phyloP scores from a whole-genome alignment of 2,113 vertebrate species.

The Numenius arquata region DNA sequence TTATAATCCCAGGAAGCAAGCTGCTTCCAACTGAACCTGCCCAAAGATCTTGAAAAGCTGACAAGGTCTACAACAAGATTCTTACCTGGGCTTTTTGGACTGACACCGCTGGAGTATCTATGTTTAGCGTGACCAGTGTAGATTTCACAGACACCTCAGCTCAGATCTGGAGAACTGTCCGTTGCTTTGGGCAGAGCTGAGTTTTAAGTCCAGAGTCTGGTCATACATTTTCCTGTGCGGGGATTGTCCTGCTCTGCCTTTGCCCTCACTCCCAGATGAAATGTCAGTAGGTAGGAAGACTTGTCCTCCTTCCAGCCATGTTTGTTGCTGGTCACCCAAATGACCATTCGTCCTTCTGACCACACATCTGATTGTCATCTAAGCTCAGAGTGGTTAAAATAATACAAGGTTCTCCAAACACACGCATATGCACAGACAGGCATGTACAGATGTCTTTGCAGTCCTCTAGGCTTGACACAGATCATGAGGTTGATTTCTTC shows the following conservation, averaged over 20 bases:
- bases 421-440: neutral
- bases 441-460: constrained; percentile 1
- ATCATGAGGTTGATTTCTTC: neutral
- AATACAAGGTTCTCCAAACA: neutral
- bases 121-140: accelerated
- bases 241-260: neutral
- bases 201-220: accelerated
- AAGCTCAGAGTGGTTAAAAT: neutral
- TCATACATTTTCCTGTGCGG: neutral
- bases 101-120: neutral
- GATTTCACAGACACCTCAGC: neutral
- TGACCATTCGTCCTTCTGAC: neutral
- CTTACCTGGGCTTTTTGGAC: neutral
- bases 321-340: neutral
- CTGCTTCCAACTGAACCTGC: neutral
- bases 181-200: accelerated
- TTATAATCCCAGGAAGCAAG: neutral
- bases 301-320: neutral
- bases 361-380: neutral
- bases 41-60: neutral
- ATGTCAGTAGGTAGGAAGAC: neutral
- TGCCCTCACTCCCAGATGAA: neutral
- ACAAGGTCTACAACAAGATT: neutral
- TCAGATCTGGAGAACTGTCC: neutral
- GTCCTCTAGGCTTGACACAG: neutral